phyloP scores from a whole-genome alignment of 2,888 invertebrate genomes.

The Sinotaia quadrata region DNA sequence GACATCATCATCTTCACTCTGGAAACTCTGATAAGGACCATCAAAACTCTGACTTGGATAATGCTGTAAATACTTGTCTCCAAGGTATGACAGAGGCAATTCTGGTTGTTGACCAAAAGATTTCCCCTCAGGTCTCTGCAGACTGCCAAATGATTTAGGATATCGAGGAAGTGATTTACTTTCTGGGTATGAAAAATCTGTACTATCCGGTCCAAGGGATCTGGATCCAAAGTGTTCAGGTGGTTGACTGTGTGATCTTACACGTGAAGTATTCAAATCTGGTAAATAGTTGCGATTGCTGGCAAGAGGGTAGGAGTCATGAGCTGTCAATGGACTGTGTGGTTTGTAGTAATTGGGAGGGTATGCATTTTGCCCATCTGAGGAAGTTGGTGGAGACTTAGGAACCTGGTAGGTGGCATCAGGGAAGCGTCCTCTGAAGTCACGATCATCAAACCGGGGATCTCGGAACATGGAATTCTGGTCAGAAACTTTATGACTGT shows the following conservation, averaged over 20 bases:
- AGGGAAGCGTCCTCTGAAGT: slow-evolving; percentile 41
- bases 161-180: neutral
- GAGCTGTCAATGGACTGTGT: neutral
- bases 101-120: neutral
- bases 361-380: neutral
- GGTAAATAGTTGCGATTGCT: neutral
- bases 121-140: neutral
- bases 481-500: slow-evolving; percentile 41
- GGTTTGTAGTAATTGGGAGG: neutral
- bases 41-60: too few relatives aligned
- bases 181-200: neutral
- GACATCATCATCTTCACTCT: slow-evolving; percentile 51
- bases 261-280: slow-evolving; percentile 1
- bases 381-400: slow-evolving; percentile 19
- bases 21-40: slow-evolving; percentile 44
- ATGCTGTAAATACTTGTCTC: neutral
- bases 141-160: neutral
- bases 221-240: neutral
- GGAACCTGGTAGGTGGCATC: slow-evolving; percentile 39
- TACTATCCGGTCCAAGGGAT: neutral
- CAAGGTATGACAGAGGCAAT: neutral
- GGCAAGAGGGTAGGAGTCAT: neutral
- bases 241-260: neutral
- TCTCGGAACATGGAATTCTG: slow-evolving; percentile 31
- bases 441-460: slow-evolving; percentile 38